Base-by-base conservation (phyloP, 2,888 invertebrate genomes). In the Campoletis raptor region DNA sequence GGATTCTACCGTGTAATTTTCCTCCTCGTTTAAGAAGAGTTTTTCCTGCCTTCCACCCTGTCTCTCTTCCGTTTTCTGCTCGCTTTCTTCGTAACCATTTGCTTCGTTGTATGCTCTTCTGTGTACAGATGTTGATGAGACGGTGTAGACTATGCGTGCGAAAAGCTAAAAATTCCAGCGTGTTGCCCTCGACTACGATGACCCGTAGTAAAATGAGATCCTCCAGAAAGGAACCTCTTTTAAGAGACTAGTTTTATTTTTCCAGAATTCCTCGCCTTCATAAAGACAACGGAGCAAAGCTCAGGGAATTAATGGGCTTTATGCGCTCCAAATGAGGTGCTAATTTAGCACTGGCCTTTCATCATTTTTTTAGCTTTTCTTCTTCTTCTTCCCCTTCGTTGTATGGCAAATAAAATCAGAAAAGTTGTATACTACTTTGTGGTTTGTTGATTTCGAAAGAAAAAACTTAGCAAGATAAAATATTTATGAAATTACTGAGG, bases 1-100 rank as follows among this genome's bases (percentile, higher is more conserved):
- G 45, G 84, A 91, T 91, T 91, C 89, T 89, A 87, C 81, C 89
- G 90, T 90, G 90, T 90, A 91, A 92, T 91, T 91, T 90, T 83
- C 89, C 89, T 90, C 89, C 73, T 67, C 85, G 85, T 87, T 78
- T 86, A 87, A 85, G 61, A 6, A 87, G 70, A 70, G 52, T 52
- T 78, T 83, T 66, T 48, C 42, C 48, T 76, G 64, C 52, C 37
- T 52, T 70, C 64, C 37, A 37, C 37, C n/a, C 40, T 69, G 37
- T 66, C 48, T 80, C 24, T 67, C 48, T 45, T 24, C n/a, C 69
- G 54, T 69, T 52, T 73, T 80, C 77, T 74, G 48, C 66, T 67
- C 67, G 18, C 67, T 67, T 24, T 67, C 40, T 52, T 40, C 18
- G 54, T 37, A 54, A 40, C 36, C 52, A 48, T 77, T 66, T 40